Percentiles rank a stretch among this genome's conserved stretches.
Evolutionary conservation across 1,140 invertebrate genomes (phyloP).

Genomic region (Lethocerus indicus): DNA sequence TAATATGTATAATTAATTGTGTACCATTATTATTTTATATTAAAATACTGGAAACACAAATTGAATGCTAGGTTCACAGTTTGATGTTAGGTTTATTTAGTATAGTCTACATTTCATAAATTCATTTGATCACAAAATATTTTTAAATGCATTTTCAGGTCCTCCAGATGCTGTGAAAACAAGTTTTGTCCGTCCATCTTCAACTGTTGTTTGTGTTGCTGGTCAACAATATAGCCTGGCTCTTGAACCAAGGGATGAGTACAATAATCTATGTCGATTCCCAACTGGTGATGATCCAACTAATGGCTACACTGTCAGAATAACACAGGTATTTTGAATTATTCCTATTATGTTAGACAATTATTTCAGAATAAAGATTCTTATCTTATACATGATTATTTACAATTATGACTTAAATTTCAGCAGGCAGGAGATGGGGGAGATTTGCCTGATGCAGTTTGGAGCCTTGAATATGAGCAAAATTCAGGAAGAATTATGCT

Average conservation of each 20-base stretch:
- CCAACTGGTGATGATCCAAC: slow-evolving; percentile 42
- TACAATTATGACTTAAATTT: background rate
- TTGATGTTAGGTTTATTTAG: no score
- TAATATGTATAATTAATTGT: background rate
- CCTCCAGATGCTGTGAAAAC: slow-evolving; percentile 69
- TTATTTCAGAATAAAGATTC: no score
- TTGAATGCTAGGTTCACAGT: no score
- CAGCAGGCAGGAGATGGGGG: slow-evolving; percentile 6
- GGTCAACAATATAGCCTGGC: slow-evolving; percentile 58
- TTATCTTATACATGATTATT: no score
- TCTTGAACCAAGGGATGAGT: slow-evolving; percentile 77
- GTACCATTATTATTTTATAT: background rate
- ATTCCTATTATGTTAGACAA: background rate
- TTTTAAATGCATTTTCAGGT: slow-evolving; percentile 31
- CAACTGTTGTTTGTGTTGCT: slow-evolving; percentile 68
- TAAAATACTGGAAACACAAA: background rate
- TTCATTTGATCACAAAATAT: no score
- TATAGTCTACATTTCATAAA: no score
- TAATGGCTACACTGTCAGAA: slow-evolving; percentile 34
- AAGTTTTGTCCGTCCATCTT: slow-evolving; percentile 67
- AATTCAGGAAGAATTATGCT: slow-evolving; percentile 42
- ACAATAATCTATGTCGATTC: slow-evolving; percentile 66
- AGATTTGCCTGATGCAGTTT: slow-evolving; percentile 5
- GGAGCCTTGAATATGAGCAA: slow-evolving; percentile 26
- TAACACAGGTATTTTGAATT: slow-evolving; percentile 23